Evolutionary conservation across 2,113 vertebrate species (phyloP).

Genomic region (Orthonyx spaldingii): DNA sequence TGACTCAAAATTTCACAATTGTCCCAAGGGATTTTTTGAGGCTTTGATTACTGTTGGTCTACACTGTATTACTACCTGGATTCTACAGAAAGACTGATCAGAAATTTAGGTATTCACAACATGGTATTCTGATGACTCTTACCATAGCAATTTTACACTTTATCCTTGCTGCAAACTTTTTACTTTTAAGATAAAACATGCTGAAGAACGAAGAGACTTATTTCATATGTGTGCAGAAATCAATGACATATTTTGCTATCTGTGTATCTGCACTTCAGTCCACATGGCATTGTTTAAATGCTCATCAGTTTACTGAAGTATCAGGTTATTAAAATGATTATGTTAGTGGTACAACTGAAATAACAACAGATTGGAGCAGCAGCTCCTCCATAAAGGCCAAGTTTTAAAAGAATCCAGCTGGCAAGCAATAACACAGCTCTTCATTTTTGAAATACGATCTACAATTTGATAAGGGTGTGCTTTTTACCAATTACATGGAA

Average conservation of each 20-base stretch:
- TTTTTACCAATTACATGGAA: neutral
- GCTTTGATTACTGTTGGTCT: neutral
- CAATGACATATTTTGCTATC: neutral
- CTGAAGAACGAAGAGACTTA: neutral
- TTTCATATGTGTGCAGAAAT: neutral
- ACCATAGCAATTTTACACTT: neutral
- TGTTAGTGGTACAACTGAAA: neutral
- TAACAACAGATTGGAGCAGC: neutral
- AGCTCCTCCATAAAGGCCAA: neutral
- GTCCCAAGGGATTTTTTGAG: neutral
- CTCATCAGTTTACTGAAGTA: neutral
- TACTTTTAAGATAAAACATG: neutral
- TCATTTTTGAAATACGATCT: neutral
- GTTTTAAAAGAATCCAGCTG: neutral
- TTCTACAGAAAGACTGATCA: fast-evolving
- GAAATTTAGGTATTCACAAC: neutral
- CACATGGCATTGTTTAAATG: neutral
- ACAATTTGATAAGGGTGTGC: neutral
- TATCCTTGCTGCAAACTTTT: neutral
- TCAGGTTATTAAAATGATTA: neutral
- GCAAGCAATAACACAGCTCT: neutral
- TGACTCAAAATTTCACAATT: fast-evolving
- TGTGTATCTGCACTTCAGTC: neutral
- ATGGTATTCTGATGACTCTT: neutral
- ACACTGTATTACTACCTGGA: neutral